Base-by-base conservation (phyloP, 2,888 invertebrate genomes). In the Drosophila prolongata region DNA sequence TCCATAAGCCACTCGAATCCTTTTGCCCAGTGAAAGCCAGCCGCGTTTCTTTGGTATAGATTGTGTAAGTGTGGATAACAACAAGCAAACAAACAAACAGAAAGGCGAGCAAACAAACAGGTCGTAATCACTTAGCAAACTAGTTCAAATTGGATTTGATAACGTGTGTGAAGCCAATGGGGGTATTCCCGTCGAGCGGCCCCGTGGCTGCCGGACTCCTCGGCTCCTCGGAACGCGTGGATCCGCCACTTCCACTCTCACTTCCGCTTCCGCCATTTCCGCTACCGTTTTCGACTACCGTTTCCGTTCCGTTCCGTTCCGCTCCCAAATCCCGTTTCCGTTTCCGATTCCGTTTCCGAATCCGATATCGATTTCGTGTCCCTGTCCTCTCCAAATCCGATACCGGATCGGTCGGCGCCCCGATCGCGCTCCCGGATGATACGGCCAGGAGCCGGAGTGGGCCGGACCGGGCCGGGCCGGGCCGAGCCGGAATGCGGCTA, bases 401-500 rank as follows among this genome's bases (percentile, higher is more conserved):
- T 50, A 30, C 35, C 58, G 55, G 40, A 54, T 58, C 54, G 54
- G 19, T 54, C 58, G 53, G 40, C 13, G 61, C 61, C 27, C 46
- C 46, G 46, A 8, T 40, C 59, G 38, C 46, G 30, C 50, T 50
- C 55, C 59, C 55, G 42, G 55, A 19, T 42, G 53, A 56, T 42
- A 42, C 35, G 59, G 24, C 56, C 58, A 55, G 62, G 61, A 64
- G 42, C 42, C 46, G 57, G 57, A 37, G 16, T 68, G 24, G 24
- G 5, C 8, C 30, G 30, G 30, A 30, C 64, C 60, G 37, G 50
- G 44, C 16, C 49, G 49, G 68, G 60, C 61, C 60, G 37, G 50
- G 44, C 16, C 49, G 47, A 35, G 35, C 49, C 24, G 30, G 38
- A 16, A 6, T n/a, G 50, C 49, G 24, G 34, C 94, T 93, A 97